phyloP scores from a whole-genome alignment of 1,140 invertebrate genomes.

The Drosophila suzukii region DNA sequence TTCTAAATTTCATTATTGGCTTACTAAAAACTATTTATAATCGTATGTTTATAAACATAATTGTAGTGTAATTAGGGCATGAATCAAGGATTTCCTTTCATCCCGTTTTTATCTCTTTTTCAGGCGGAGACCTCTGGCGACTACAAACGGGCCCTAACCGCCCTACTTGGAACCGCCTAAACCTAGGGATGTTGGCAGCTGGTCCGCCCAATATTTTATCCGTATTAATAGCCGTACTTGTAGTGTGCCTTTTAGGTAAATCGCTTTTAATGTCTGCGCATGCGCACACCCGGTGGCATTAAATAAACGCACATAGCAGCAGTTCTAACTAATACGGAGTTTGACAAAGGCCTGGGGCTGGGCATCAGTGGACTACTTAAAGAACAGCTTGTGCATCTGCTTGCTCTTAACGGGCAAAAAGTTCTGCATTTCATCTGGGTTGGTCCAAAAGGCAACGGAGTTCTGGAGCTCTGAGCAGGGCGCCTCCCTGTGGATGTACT shows the following conservation, averaged over 20 bases:
- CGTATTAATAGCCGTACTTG: slow-evolving; percentile 45
- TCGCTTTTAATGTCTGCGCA: slow-evolving; percentile 59
- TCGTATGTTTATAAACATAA: background rate
- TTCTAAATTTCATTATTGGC: slow-evolving; percentile 4
- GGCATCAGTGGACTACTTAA: slow-evolving; percentile 49
- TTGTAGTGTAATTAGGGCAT: slow-evolving; percentile 20
- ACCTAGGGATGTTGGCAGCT: background rate
- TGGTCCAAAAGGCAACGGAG: slow-evolving; percentile 85
- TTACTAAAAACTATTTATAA: background rate
- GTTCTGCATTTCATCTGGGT: slow-evolving; percentile 86
- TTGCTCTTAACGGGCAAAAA: slow-evolving; percentile 85
- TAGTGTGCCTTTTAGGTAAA: slow-evolving; percentile 55
- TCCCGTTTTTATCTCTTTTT: slow-evolving; percentile 40
- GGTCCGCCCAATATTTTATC: slow-evolving; percentile 4
- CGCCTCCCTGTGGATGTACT: slow-evolving; percentile 91
- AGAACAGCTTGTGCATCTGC: slow-evolving; percentile 85
- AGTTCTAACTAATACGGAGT: slow-evolving; percentile 12
- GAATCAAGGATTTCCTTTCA: background rate
- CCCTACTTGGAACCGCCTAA: slow-evolving; percentile 85
- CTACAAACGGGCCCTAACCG: slow-evolving; percentile 89
- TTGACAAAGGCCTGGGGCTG: background rate
- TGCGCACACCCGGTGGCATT: slow-evolving; percentile 57
- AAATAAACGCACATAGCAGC: slow-evolving; percentile 51
- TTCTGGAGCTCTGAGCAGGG: slow-evolving; percentile 84
- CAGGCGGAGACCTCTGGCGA: slow-evolving; percentile 91